phyloP scores from a whole-genome alignment of 2,113 vertebrate species.

The Galemys pyrenaicus region DNA sequence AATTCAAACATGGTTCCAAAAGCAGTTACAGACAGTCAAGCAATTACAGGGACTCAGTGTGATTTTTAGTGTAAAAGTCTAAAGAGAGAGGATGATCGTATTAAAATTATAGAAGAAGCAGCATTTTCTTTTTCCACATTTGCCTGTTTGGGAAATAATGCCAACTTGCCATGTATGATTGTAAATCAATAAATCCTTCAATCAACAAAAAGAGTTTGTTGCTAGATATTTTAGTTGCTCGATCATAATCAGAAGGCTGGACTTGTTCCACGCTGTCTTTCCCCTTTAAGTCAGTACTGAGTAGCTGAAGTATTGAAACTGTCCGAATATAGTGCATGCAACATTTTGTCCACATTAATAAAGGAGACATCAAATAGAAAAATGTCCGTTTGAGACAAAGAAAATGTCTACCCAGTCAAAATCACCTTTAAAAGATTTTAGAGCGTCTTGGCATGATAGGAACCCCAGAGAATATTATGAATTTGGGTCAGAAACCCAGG shows the following conservation, averaged over 20 bases:
- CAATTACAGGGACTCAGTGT: conserved; percentile 49
- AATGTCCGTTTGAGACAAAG: background rate
- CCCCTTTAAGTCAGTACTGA: conserved; percentile 67
- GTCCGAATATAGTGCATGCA: background rate
- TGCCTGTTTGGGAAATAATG: conserved; percentile 36
- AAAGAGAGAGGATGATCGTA: background rate
- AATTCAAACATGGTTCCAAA: conserved; percentile 48
- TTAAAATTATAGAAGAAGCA: background rate
- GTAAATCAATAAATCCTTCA: conserved; percentile 58
- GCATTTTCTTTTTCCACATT: background rate
- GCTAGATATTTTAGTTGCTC: conserved; percentile 58
- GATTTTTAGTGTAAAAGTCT: background rate
- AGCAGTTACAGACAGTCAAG: conserved; percentile 59
- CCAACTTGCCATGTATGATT: background rate
- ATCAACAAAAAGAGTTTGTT: conserved; percentile 49
- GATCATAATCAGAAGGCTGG: conserved; percentile 28
- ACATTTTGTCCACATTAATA: background rate
- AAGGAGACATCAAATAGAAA: background rate
- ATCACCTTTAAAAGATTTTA: background rate
- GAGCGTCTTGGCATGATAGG: background rate
- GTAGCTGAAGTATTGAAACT: conserved; percentile 66
- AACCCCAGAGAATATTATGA: background rate
- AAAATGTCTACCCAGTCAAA: background rate
- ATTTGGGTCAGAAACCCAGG: background rate
- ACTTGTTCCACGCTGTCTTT: conserved; percentile 64